Percentiles rank a stretch among this genome's conserved stretches.
These are phyloP conservation scores for Rhinichthys osculus DNA, from an alignment of 2,797 vertebrate species.

Conservation along the genomic window DNA sequence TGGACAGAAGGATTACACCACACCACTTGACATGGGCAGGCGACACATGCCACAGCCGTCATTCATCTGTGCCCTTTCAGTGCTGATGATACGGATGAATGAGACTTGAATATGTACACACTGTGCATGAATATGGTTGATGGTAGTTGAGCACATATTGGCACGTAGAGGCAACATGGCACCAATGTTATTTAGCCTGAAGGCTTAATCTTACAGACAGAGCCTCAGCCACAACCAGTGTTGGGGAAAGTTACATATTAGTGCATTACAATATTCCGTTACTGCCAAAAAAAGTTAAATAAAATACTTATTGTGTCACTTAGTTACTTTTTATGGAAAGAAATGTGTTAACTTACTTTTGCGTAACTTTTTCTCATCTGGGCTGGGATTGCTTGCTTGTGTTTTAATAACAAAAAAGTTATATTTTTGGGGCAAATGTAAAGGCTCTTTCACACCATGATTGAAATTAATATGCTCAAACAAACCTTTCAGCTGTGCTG, in stretches of 20 bases:
- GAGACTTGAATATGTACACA: conserved; percentile 15
- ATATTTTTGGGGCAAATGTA: too few relatives aligned
- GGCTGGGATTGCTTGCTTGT: too few relatives aligned
- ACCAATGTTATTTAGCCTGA: conserved; percentile 13
- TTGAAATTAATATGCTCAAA: too few relatives aligned
- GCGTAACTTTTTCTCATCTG: too few relatives aligned
- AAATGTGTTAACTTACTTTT: background rate
- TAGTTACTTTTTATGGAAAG: background rate
- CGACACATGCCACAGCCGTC: conserved; percentile 31
- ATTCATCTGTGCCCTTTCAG: conserved; percentile 38
- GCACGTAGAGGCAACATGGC: conserved; percentile 31
- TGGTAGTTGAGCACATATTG: conserved; percentile 10
- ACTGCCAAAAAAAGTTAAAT: background rate
- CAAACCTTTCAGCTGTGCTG: too few relatives aligned
- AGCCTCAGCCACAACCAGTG: background rate
- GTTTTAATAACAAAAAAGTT: too few relatives aligned
- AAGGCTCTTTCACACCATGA: too few relatives aligned
- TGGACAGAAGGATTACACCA: conserved; percentile 42
- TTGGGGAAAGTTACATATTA: background rate
- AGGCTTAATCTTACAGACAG: background rate
- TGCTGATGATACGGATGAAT: conserved; percentile 7
- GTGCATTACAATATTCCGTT: background rate
- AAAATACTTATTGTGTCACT: background rate
- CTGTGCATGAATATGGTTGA: conserved; percentile 27
- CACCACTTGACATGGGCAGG: conserved; percentile 38